phyloP scores from a whole-genome alignment of 2,113 vertebrate genomes.

The Otus sunia region DNA sequence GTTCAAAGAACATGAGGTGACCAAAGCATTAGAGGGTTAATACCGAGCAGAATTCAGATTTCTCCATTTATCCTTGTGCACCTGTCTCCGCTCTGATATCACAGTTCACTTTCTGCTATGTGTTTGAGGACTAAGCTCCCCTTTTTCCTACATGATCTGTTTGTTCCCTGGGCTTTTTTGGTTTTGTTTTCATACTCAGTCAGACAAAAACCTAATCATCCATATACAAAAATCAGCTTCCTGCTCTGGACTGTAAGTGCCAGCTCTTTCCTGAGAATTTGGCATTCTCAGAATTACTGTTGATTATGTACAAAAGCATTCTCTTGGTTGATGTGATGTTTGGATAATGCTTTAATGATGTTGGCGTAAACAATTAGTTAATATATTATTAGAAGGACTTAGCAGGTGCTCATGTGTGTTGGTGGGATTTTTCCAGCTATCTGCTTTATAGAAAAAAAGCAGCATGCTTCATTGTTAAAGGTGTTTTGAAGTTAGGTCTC shows the following conservation, averaged over 20 bases:
- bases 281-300: not conserved
- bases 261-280: constrained; percentile 22
- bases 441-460: not conserved
- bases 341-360: not conserved
- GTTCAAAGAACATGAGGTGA: not conserved
- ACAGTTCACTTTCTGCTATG: not conserved
- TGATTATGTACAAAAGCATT: constrained; percentile 1
- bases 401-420: not conserved
- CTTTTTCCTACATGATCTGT: not conserved
- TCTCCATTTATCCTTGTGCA: not conserved
- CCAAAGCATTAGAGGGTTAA: not conserved
- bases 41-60: not conserved
- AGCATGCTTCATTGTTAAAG: not conserved
- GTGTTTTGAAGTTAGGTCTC: constrained; percentile 4
- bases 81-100: not conserved
- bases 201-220: not conserved
- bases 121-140: not conserved
- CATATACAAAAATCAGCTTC: not conserved
- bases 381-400: not conserved
- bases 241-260: not conserved
- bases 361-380: constrained; percentile 28
- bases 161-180: not conserved
- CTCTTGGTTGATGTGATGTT: not conserved
- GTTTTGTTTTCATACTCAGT: not conserved
- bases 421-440: not conserved